Conservation (phyloP, 2,888 invertebrate species). For the Ypsolopha sequella region DNA sequence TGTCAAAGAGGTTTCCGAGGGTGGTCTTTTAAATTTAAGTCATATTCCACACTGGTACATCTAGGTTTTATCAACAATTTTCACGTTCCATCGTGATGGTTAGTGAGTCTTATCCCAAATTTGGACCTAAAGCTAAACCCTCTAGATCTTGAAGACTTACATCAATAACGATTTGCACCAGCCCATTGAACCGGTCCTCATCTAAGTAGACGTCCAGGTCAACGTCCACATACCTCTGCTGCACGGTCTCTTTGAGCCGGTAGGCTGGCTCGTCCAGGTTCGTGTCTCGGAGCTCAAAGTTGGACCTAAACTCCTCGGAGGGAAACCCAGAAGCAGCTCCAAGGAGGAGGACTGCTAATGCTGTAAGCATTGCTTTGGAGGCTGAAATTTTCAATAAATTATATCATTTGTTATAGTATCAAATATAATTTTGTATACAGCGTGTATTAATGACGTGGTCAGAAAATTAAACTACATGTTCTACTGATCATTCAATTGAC, state of each 20-base stretch:
- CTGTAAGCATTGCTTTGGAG: conserved; percentile 31
- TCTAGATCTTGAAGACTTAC: conserved; percentile 24
- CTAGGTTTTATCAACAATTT: no score
- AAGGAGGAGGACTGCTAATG: conserved; percentile 21
- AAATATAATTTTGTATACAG: no score
- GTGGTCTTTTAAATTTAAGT: no score
- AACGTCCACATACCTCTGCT: conserved; percentile 31
- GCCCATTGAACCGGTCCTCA: conserved; percentile 35
- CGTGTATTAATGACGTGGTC: no score
- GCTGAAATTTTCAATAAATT: conserved; percentile 23
- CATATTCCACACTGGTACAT: no score
- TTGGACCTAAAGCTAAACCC: no score
- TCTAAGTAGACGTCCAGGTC: conserved; percentile 43
- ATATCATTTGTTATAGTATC: no score
- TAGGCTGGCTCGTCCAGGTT: conserved; percentile 43
- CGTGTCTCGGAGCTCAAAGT: conserved; percentile 38
- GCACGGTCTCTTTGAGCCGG: conserved; percentile 35
- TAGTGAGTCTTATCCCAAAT: no score
- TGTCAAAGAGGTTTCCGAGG: no score
- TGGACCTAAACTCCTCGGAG: conserved; percentile 30
- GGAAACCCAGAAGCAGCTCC: conserved; percentile 33
- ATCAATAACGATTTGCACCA: conserved; percentile 28
- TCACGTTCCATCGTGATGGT: no score
- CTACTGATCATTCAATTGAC: no score
- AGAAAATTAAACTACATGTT: no score